Evolutionary conservation across 2,888 invertebrate species (phyloP).

Genomic region (Monochamus alternatus): DNA sequence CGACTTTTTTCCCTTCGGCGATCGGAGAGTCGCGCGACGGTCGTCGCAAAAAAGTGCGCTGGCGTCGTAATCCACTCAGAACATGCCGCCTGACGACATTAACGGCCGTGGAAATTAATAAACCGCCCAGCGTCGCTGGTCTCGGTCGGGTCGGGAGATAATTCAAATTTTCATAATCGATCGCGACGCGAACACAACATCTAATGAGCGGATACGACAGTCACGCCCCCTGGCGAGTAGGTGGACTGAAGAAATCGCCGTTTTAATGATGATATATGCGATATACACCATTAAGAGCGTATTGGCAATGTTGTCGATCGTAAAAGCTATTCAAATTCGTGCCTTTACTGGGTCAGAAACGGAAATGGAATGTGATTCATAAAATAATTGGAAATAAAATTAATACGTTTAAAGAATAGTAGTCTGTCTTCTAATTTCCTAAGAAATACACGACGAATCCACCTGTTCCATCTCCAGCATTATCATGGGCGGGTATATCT

Average conservation of each 20-base stretch:
- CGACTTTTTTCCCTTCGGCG: background rate
- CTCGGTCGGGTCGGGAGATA: background rate
- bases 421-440: no score
- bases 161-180: constrained; percentile 4
- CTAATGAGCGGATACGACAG: background rate
- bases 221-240: background rate
- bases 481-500: no score
- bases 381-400: no score
- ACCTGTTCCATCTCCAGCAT: no score
- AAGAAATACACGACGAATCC: no score
- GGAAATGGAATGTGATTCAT: no score
- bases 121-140: background rate
- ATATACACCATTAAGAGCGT: background rate
- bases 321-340: no score
- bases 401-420: no score
- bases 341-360: no score
- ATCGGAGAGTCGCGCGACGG: background rate
- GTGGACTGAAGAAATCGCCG: background rate
- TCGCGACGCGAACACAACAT: constrained; percentile 2
- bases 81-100: background rate
- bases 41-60: background rate
- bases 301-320: no score
- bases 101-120: constrained; percentile 6
- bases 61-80: background rate
- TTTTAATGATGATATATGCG: background rate